Evolutionary conservation across 2,113 vertebrate genomes (phyloP), one percentile per base, ranked within the genome.

Genomic region (Otus sunia): DNA sequence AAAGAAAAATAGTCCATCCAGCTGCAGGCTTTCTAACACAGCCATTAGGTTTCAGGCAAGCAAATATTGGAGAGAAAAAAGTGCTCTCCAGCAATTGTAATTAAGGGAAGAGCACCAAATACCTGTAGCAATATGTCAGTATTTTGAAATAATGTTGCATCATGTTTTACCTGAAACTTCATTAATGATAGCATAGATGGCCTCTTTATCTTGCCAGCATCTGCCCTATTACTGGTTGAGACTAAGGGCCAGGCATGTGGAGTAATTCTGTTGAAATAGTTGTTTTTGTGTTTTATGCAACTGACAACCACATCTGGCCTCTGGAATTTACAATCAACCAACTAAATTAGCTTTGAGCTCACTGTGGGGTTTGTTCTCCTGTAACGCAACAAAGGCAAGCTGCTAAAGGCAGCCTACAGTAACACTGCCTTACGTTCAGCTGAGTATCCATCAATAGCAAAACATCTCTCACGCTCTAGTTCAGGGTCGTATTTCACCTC

Each of bases 141-240:
- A 90, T 96, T 96, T 97, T 97, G 96, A 96, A 96, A 97, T 90
- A 92, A 86, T 15, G 62, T 97, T 97, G 96, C 96, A 88, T 97
- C 96, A 97, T 96, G 64, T 96, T 97, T 94, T 96, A 96, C 94
- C 96, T 97, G 96, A 96, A 97, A 97, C 96, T 96, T 96, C 90
- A 97, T 97, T 96, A 96, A 96, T 96, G 96, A 96, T 95, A 96
- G 96, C 95, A 92, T 96, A 73, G 92, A 96, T 95, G 93, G 95
- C 86, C 79, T 96, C 90, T 88, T 96, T 96, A 96, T 96, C 96
- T 95, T 97, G 94, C 96, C 96, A 96, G 64, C 93, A 96, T 96
- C 96, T 96, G 86, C 95, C 86, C 67, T 94, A 41, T 88, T 96
- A 91, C 93, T 97, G 95, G 88, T 94, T 95, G 85, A 95, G 93